Base-by-base conservation (phyloP, 2,113 vertebrate genomes). In the Probosciger aterrimus region DNA sequence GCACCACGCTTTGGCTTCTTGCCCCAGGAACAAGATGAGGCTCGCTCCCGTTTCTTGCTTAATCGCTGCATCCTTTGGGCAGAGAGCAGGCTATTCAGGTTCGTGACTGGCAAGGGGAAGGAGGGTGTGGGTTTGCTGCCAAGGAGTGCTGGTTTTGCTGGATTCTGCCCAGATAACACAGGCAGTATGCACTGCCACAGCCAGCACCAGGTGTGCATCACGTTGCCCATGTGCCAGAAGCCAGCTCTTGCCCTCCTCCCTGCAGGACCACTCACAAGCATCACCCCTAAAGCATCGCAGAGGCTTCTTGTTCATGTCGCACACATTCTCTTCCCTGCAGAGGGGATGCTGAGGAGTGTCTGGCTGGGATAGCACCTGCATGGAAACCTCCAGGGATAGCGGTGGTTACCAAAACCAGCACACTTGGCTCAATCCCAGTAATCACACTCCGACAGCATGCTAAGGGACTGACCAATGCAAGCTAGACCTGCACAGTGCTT, bases 301-400 rank as follows among this genome's bases (percentile, higher is more conserved):
- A 13, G 17, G 4, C 24, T 41, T 79, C 39, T 31, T 62, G 33
- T 1, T 49, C 11, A 0, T 9, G 28, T 8, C 10, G 0, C 30
- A 27, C 2, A 2, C 39, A 2, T 3, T 46, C 30, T 10, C 3
- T 28, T 41, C 70, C n/a, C 50, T 24, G 53, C 65, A 9, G 24
- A n/a, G 39, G 41, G 60, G 70, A 28, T 28, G 57, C n/a, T 73
- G 63, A 62, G 57, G 43, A 15, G 27, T 1, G 4, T 39, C 39
- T n/a, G 31, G 14, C 24, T 35, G 60, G 49, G 82, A 8, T 2
- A 52, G 35, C 37, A 25, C 25, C 46, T 5, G 2, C 25, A 18
- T 11, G 59, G 83, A 44, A 44, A 46, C 35, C 76, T 67, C 30
- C 35, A 73, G 44, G 46, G 60, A 4, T 3, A 13, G 49, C 3